Evolutionary conservation across 2,888 invertebrate genomes (phyloP), one percentile per base, ranked within the genome.

Genomic region (Operophtera brumata): DNA sequence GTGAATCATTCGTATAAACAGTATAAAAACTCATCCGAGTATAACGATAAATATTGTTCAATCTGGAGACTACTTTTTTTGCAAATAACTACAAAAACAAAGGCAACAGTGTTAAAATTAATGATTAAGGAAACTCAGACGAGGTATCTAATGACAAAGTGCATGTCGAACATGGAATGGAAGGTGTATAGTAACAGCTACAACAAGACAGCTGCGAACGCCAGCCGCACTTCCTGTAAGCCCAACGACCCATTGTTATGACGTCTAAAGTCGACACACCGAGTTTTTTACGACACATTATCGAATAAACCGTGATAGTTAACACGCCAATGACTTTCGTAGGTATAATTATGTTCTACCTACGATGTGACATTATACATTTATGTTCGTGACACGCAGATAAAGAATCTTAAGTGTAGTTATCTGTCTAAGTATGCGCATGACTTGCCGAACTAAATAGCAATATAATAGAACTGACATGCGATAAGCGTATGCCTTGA

Each of bases 201-300:
- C 64, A 58, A 64, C 70, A 20, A 20, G 20, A 75, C 85, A 85
- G 84, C 85, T 84, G 84, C 73, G 69, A 65, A 64, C 69, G 59
- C 79, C 67, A 80, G 76, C 77, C 81, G 79, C 69, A 80, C 81
- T 86, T 87, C 86, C 86, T 86, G 86, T 71, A 78, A 61, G 66
- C 72, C 77, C 77, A 78, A 77, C 78, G 76, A 78, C 73, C 82
- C 73, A 87, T 87, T 87, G 86, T 87, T 79, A 74, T 67, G 60
- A 20, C 20, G 20, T 67, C 62, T 70, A 75, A 69, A 39, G 32
- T 47, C 41, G 13, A 73, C 69, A 69, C 70, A 73, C 20, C 54
- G 47, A 46, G 49, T 82, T 82, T 57, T 85, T 85, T 83, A 75
- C 77, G 77, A 72, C 73, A 62, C 71, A 69, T 73, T 77, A 75